phyloP scores from a whole-genome alignment of 2,888 invertebrate species.

The Cheilosia vulpina region DNA sequence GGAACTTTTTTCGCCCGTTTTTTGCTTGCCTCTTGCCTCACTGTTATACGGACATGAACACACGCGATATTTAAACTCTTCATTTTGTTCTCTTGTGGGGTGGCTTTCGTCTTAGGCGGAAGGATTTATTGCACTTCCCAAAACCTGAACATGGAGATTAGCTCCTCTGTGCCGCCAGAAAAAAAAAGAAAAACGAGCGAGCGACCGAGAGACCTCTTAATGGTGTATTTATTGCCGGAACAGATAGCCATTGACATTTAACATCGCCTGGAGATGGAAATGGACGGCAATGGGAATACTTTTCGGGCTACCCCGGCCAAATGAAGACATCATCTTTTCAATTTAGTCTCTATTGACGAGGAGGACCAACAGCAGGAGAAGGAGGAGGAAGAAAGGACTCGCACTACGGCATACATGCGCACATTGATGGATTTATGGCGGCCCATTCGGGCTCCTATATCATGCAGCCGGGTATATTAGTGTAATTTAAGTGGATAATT shows the following conservation, averaged over 20 bases:
- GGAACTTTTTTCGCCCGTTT: conserved; percentile 16
- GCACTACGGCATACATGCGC: conserved; percentile 10
- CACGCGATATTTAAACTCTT: conserved; percentile 71
- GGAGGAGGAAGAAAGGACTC: conserved; percentile 23
- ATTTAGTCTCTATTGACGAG: conserved; percentile 70
- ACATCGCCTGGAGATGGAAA: conserved; percentile 69
- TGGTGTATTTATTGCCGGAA: conserved; percentile 75
- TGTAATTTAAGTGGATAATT: conserved; percentile 74
- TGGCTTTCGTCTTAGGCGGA: conserved; percentile 70
- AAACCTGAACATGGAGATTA: conserved; percentile 74
- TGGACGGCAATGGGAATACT: conserved; percentile 63
- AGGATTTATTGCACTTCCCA: conserved; percentile 73
- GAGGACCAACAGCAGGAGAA: neutral
- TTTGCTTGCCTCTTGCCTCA: conserved; percentile 37
- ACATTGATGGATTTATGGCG: conserved; percentile 72
- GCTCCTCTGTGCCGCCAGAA: conserved; percentile 55
- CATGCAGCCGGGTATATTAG: conserved; percentile 68
- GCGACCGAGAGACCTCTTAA: conserved; percentile 68
- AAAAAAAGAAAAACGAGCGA: conserved; percentile 17
- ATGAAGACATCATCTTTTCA: conserved; percentile 76
- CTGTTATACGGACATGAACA: conserved; percentile 67
- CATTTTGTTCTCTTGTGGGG: conserved; percentile 37
- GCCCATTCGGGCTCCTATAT: conserved; percentile 66
- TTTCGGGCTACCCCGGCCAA: conserved; percentile 62
- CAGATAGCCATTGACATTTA: conserved; percentile 75